These are phyloP conservation scores for Chondrosia reniformis DNA, from an alignment of 37 sponge, comb jelly and placozoan genomes.

Conservation along the genomic window DNA sequence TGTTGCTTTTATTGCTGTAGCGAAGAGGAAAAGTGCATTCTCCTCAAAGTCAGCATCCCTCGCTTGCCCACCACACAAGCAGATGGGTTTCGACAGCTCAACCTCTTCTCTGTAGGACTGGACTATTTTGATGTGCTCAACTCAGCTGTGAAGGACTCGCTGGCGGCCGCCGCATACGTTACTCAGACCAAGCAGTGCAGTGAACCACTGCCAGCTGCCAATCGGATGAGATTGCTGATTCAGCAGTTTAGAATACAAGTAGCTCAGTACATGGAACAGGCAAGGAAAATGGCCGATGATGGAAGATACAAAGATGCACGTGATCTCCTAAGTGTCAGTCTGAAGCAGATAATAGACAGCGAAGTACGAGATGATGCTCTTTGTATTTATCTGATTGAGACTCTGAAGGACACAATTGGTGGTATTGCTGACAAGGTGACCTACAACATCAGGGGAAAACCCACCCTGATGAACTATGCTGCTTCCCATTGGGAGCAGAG, in stretches of 20 bases:
- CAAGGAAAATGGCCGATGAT: slow-evolving; percentile 44
- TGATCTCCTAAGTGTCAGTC: slow-evolving; percentile 26
- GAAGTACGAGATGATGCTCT: slow-evolving; percentile 24
- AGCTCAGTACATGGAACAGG: slow-evolving; percentile 49
- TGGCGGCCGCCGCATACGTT: slow-evolving; percentile 17
- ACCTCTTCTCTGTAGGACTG: slow-evolving; percentile 44
- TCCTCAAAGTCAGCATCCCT: slow-evolving; percentile 48
- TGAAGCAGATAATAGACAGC: slow-evolving; percentile 25
- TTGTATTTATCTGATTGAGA: slow-evolving; percentile 50
- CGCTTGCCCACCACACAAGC: neutral
- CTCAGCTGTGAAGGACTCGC: slow-evolving; percentile 16
- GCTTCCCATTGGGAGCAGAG: slow-evolving; percentile 76
- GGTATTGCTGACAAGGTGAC: slow-evolving; percentile 56
- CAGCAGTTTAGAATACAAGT: slow-evolving; percentile 59
- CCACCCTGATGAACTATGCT: slow-evolving; percentile 45
- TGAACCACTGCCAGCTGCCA: slow-evolving; percentile 34
- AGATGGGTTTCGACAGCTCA: neutral
- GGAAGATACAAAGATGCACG: slow-evolving; percentile 62
- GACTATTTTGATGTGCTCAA: slow-evolving; percentile 70
- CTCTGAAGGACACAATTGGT: slow-evolving; percentile 47
- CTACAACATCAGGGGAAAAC: slow-evolving; percentile 53
- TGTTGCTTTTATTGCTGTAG: too few species aligned
- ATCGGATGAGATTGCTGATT: slow-evolving; percentile 38
- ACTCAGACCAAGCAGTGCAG: slow-evolving; percentile 25
- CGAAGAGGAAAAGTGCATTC: slow-evolving; percentile 82